Evolutionary conservation across 2,113 vertebrate species (phyloP), one percentile per base, ranked within the genome.

Genomic region (Gymnorhina tibicen): DNA sequence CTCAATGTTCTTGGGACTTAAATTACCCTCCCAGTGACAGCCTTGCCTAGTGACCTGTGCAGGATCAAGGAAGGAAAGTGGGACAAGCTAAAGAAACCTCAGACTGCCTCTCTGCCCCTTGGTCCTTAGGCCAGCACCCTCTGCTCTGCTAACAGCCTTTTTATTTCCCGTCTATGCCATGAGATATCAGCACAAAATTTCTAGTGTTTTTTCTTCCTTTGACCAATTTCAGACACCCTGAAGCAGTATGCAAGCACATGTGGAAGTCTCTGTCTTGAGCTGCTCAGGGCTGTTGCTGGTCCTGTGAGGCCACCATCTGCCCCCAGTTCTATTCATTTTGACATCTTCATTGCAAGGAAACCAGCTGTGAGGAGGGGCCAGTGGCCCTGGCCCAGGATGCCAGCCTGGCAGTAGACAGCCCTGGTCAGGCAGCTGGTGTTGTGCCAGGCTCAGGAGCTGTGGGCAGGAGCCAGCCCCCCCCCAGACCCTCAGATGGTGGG

Each of bases 271-370:
- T 35, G n/a, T 22, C 60, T 56, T 56, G 50, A 94, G 59, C 62
- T 75, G 75, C 86, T 68, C 26, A 17, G 20, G 41, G 35, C n/a
- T 89, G 44, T 44, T 75, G 44, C 72, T 78, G 42, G 64, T 80
- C 59, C 87, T 96, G 33, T 3, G 17, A 87, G 73, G 67, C 70
- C 52, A 80, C 86, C 95, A 70, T 94, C 95, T 97, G 97, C 84
- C 64, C 82, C n/a, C 27, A 21, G 68, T 56, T 85, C 75, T 83
- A 68, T 75, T 88, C 75, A 16, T 91, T 94, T 46, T 95, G 92
- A 95, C 33, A 26, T 95, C 77, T 92, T 55, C 74, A 55, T 90
- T 33, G 64, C 85, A 75, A 66, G 84, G 68, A 60, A 93, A 27
- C 91, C 84, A 96, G 94, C 95, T 85, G 87, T 72, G 94, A 91